Percentiles rank a stretch among this genome's conserved stretches.
Evolutionary conservation across 2,113 vertebrate species (phyloP).

Genomic region (Rallus limicola): DNA sequence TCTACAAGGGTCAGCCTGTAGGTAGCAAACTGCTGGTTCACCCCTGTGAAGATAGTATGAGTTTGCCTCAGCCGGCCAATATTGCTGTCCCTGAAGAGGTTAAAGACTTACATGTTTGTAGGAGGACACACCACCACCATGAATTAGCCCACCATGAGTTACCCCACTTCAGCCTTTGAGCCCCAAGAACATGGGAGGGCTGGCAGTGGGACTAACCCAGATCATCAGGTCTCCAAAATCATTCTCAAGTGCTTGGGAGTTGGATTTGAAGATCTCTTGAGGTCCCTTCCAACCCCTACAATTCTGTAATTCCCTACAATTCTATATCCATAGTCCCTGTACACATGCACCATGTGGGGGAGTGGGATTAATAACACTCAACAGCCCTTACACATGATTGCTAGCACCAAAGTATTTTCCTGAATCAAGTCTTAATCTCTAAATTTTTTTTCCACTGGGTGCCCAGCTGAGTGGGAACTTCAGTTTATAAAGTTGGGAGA

Average conservation of each 20-base stretch:
- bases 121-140: not conserved
- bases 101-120: not conserved
- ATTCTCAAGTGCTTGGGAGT: fast-evolving
- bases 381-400: not conserved
- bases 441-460: not conserved
- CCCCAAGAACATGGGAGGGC: not conserved
- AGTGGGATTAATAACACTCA: not conserved
- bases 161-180: not conserved
- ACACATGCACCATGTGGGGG: fast-evolving
- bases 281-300: too few relatives aligned
- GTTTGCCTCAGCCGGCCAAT: not conserved
- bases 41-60: not conserved
- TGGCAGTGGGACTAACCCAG: not conserved
- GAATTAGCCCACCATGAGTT: not conserved
- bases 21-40: not conserved
- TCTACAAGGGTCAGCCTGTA: not conserved
- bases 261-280: too few relatives aligned
- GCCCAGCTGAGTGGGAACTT: not conserved
- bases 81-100: not conserved
- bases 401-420: not conserved
- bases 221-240: not conserved
- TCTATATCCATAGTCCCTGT: too few relatives aligned
- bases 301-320: too few relatives aligned
- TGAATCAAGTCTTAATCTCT: not conserved
- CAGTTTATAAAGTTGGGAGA: not conserved